A percentile compares a stretch with the other conserved stretches of the same genome.
Evolutionary conservation across 2,888 invertebrate genomes (phyloP).

Genomic region (Monopis laevigella): DNA sequence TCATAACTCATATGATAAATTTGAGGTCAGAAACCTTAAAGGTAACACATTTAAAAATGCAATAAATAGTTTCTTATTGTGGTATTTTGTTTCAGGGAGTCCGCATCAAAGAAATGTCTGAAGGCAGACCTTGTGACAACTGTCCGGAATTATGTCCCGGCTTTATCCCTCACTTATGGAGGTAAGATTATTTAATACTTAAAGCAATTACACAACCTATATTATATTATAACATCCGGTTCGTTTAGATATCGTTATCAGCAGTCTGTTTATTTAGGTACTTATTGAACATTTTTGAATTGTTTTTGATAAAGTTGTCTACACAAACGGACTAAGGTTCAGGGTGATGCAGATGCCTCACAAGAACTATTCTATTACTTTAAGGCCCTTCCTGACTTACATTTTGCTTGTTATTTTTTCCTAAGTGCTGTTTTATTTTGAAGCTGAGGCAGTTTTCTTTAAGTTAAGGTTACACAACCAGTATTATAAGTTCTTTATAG

Average conservation of each 20-base stretch:
- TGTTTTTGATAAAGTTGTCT: too few species aligned
- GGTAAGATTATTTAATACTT: constrained; percentile 74
- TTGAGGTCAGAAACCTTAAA: constrained; percentile 2
- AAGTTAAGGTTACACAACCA: too few species aligned
- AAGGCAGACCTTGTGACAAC: constrained; percentile 85
- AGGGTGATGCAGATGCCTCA: too few species aligned
- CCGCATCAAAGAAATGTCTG: constrained; percentile 85
- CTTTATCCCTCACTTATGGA: constrained; percentile 86
- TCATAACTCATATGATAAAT: neutral
- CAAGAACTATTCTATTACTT: too few species aligned
- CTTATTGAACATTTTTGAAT: too few species aligned
- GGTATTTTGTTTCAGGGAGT: constrained; percentile 73
- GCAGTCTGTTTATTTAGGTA: neutral
- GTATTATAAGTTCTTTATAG: too few species aligned
- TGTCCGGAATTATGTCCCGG: constrained; percentile 86
- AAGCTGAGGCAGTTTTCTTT: too few species aligned
- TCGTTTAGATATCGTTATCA: constrained; percentile 8
- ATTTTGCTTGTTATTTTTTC: too few species aligned
- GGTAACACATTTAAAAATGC: neutral
- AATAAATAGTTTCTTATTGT: neutral
- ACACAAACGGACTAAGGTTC: too few species aligned
- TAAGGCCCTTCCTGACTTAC: too few species aligned
- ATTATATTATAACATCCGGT: constrained; percentile 10
- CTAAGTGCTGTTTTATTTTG: too few species aligned
- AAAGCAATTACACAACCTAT: constrained; percentile 1